phyloP scores from a whole-genome alignment of 23 tunicate species.

The Styela clava region DNA sequence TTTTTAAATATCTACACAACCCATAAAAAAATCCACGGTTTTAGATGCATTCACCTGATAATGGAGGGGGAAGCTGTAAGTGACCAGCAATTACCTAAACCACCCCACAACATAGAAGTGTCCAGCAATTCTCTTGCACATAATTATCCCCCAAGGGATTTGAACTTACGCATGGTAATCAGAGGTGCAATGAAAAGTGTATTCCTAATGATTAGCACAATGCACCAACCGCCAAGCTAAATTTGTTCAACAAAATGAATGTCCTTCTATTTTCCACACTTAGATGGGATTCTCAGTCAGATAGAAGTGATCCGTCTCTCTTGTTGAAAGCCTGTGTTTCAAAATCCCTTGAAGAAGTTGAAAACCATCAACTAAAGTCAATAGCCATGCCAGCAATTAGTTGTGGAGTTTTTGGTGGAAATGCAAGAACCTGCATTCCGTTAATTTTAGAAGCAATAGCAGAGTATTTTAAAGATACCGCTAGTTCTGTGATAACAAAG shows the following conservation, averaged over 20 bases:
- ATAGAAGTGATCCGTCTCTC: neutral
- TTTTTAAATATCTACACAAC: no score
- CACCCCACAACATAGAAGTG: no score
- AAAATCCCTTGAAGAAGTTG: constrained; percentile 26
- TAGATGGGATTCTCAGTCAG: constrained; percentile 6
- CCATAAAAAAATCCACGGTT: no score
- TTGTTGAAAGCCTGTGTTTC: constrained; percentile 24
- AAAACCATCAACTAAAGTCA: constrained; percentile 11
- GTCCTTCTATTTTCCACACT: neutral
- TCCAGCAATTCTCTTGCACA: no score
- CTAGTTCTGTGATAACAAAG: neutral
- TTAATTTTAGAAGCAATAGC: constrained; percentile 22
- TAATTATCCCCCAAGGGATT: no score
- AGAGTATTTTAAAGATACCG: constrained; percentile 8
- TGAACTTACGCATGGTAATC: no score
- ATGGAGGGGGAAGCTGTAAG: no score
- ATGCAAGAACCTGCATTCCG: constrained; percentile 14
- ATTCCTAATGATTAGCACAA: no score
- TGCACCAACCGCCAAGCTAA: no score
- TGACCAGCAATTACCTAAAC: no score
- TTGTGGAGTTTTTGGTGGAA: constrained; percentile 60
- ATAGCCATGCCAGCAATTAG: constrained; percentile 58
- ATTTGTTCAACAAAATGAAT: neutral
- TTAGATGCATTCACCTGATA: no score
- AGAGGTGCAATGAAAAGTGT: no score